Evolutionary conservation across 2,888 invertebrate species (phyloP), one percentile per base, ranked within the genome.

Genomic region (Xanthia togata): DNA sequence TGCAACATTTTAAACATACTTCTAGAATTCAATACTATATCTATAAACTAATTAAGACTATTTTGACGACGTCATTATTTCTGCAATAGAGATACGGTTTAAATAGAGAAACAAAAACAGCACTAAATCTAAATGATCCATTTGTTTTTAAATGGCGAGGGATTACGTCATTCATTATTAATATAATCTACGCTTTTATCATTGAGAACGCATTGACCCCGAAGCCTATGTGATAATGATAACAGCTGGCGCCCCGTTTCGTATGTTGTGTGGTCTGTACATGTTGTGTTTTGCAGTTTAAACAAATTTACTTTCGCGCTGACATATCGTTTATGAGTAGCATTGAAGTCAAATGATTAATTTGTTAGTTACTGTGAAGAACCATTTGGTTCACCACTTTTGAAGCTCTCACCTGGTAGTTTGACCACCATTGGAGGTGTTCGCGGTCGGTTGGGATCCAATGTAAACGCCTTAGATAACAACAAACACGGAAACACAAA

Each of bases 341-440:
- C 41, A 67, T 73, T 82, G 35, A 67, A 73, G 59, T 31, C 50
- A 72, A 57, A 77, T 69, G 0, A 73, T 23, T n/a, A 73, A 44
- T 68, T 70, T 70, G 47, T 76, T 75, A 76, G 64, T 73, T 62
- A 72, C 17, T 57, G 6, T 35, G 41, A 26, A 63, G 26, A 74
- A 71, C 26, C 12, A 35, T 64, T 65, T 35, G 23, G 26, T 73
- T 71, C 31, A 50, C 67, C 60, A 75, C 35, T 81, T 63, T 73
- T 6, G 8, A 81, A 84, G 76, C 77, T 89, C 94, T 96, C 84
- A 96, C 96, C 96, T 96, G 96, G 96, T 93, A 96, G 94, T 93
- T 96, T 96, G 88, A 96, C 96, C 96, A 96, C 96, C 96, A 96
- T 96, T 95, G 94, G 95, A 95, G 96, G 96, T 94, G 94, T 91